A percentile compares a stretch with the other conserved stretches of the same genome.
Conservation (phyloP, 2,888 invertebrate genomes). For the Fragum whitleyi region DNA sequence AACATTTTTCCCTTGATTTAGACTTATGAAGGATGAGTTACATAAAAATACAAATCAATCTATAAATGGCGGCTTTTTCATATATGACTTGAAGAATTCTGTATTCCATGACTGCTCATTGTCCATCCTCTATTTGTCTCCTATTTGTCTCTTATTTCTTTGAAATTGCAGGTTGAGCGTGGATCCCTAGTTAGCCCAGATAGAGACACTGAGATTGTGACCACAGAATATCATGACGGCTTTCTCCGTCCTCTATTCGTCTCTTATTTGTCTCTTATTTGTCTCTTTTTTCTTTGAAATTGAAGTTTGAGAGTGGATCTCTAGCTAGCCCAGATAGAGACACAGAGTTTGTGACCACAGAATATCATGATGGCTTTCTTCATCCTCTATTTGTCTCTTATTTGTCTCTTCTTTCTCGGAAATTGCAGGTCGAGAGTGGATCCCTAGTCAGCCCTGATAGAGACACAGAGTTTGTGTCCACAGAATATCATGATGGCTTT, state of each 20-base stretch:
- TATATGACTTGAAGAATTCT: too few relatives aligned
- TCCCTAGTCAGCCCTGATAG: background rate
- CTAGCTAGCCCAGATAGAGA: constrained; percentile 1
- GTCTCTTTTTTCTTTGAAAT: too few relatives aligned
- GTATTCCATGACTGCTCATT: constrained; percentile 92
- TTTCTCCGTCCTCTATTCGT: too few relatives aligned
- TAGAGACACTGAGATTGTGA: constrained; percentile 86
- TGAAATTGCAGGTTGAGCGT: constrained; percentile 48
- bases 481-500: constrained; percentile 92
- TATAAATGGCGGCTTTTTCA: too few relatives aligned
- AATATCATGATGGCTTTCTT: constrained; percentile 92
- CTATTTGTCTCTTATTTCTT: too few relatives aligned
- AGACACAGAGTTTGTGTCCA: constrained; percentile 88
- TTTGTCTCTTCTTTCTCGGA: too few relatives aligned
- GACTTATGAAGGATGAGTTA: too few relatives aligned
- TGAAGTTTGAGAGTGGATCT: constrained; percentile 46
- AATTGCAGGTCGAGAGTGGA: constrained; percentile 50
- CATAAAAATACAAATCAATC: too few relatives aligned
- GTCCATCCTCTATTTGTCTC: too few relatives aligned
- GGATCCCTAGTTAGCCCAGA: constrained; percentile 26
- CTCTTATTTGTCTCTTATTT: too few relatives aligned
- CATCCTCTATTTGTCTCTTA: too few relatives aligned
- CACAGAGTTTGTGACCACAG: constrained; percentile 89
- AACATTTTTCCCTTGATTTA: too few relatives aligned
- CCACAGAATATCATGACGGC: constrained; percentile 92